A percentile compares a stretch with the other conserved stretches of the same genome.
Conservation (phyloP, 2,113 vertebrate genomes). For the Mustelus asterias region DNA sequence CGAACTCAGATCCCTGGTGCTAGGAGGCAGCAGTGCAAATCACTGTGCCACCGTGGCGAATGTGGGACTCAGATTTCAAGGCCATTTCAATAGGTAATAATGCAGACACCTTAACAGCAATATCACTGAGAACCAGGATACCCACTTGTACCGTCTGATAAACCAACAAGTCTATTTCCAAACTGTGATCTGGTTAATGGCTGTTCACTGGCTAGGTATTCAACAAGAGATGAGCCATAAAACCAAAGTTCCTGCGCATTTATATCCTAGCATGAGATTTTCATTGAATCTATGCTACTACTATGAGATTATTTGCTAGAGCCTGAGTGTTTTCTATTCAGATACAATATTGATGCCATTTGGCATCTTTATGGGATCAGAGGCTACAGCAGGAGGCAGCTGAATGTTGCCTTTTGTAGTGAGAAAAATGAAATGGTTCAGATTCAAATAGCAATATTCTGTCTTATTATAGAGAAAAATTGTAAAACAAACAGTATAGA, state of each 20-base stretch:
- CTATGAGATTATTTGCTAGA: conserved; percentile 9
- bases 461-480: conserved; percentile 15
- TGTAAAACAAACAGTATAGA: not conserved
- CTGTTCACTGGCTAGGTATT: not conserved
- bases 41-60: too few relatives aligned
- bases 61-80: not conserved
- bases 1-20: too few relatives aligned
- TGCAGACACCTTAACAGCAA: not conserved
- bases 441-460: not conserved
- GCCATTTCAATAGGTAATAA: not conserved
- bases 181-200: not conserved
- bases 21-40: too few relatives aligned
- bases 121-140: not conserved
- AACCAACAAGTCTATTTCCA: not conserved
- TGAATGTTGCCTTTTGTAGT: not conserved
- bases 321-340: not conserved
- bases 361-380: conserved; percentile 23
- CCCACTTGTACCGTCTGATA: not conserved
- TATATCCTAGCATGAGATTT: not conserved
- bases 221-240: not conserved
- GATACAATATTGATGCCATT: not conserved
- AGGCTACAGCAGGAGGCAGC: too few relatives aligned
- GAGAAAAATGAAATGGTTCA: not conserved
- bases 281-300: not conserved
- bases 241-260: not conserved